A percentile compares a stretch with the other conserved stretches of the same genome.
Evolutionary conservation across 2,888 invertebrate species (phyloP).

Genomic region (Scelioninae gen. 2): DNA sequence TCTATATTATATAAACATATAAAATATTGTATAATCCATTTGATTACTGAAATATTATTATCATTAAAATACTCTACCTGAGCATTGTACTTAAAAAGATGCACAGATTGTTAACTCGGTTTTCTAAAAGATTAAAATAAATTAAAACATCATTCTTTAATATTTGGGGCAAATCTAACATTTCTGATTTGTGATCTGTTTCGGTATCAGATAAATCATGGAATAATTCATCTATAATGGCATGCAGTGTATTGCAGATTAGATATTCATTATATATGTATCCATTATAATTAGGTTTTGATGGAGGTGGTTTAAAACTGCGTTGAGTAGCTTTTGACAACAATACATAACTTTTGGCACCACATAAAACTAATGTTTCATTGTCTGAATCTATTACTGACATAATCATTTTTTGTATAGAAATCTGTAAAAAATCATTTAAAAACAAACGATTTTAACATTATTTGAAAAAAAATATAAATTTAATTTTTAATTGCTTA

Average conservation of each 20-base stretch:
- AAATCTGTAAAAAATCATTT: slow-evolving; percentile 60
- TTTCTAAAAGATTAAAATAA: slow-evolving; percentile 65
- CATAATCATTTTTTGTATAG: slow-evolving; percentile 66
- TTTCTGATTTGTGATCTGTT: slow-evolving; percentile 53
- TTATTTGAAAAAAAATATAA: not conserved
- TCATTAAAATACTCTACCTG: slow-evolving; percentile 49
- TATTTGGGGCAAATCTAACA: slow-evolving; percentile 66
- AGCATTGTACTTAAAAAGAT: slow-evolving; percentile 66
- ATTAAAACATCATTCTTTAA: slow-evolving; percentile 65
- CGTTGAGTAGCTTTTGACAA: slow-evolving; percentile 68
- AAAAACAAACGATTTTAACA: not conserved
- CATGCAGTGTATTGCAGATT: slow-evolving; percentile 69
- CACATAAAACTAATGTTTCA: slow-evolving; percentile 64
- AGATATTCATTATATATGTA: slow-evolving; percentile 66
- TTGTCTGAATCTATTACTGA: slow-evolving; percentile 66
- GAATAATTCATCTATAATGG: slow-evolving; percentile 70
- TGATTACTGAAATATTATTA: too few relatives aligned
- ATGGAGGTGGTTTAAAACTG: slow-evolving; percentile 66
- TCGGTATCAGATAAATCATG: slow-evolving; percentile 49
- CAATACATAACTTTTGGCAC: slow-evolving; percentile 69
- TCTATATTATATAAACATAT: slow-evolving; percentile 53
- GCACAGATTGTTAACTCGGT: slow-evolving; percentile 70
- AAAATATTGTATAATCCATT: too few relatives aligned
- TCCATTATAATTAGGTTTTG: slow-evolving; percentile 62
- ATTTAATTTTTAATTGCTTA: too few relatives aligned